Base-by-base conservation (phyloP, 1,140 invertebrate genomes). In the Cotesia chilonis region DNA sequence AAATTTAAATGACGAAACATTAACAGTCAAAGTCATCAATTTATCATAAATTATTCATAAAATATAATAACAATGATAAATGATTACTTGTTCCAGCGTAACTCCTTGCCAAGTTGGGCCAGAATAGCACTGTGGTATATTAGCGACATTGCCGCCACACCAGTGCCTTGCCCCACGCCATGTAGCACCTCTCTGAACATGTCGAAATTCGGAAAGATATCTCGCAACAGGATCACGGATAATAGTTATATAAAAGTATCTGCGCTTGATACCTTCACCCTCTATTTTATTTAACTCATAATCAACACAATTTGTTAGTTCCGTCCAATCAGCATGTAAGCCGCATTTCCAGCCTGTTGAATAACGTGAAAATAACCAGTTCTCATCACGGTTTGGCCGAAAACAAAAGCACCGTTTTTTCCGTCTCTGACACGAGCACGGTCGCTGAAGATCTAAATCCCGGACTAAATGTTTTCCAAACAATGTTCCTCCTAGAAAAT, bases 301-400 rank as follows among this genome's bases (percentile, higher is more conserved):
- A 82, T 96, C 94, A 55, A 97, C 95, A 87, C 96, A 95, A 80
- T 91, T 92, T 9, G 95, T 96, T 68, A 99, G 84, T 88, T 99
- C 97, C 10, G 98, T 99, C 94, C 96, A 99, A 88, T 99, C 96
- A 7, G 98, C 97, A 87, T 99, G 98, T 14, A 99, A 88, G 65
- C 98, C 98, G 89, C 98, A 99, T 80, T 96, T 95, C 98, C 98
- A 99, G 63, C 98, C 98, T 14, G 96, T 98, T 5, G 97, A 98
- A 87, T 98, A 99, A 79, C 98, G 91, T 82, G 96, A 98, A 87
- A 99, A 99, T 61, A 99, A 89, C 98, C 98, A 99, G 87, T 94
- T 93, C 89, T 96, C 93, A 84, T 94, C 93, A 80, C 92, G 91
- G 88, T 94, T 93, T 70, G 95, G 95, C 80, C 95, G 90, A 87